Evolutionary conservation across 1,140 invertebrate genomes (phyloP).

Genomic region (Listronotus bonariensis): DNA sequence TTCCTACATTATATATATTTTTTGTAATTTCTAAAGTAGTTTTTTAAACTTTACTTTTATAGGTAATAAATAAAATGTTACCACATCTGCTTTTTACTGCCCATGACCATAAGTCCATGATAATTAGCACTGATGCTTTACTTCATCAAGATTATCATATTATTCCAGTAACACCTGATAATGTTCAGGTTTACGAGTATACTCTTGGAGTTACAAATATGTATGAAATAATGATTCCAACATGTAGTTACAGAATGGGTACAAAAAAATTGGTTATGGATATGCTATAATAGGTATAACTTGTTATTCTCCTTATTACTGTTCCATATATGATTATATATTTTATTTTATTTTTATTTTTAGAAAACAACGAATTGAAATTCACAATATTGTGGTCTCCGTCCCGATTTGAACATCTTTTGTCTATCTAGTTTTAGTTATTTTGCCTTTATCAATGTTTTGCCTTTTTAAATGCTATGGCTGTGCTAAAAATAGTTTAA

Average conservation of each 20-base stretch:
- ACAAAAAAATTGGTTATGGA: conserved; percentile 82
- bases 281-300: conserved; percentile 80
- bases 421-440: conserved; percentile 37
- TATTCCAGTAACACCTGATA: conserved; percentile 56
- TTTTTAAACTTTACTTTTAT: not conserved
- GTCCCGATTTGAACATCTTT: conserved; percentile 48
- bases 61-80: conserved; percentile 66
- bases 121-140: conserved; percentile 59
- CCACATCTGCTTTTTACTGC: conserved; percentile 85
- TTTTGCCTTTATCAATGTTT: conserved; percentile 28
- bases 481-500: conserved; percentile 27
- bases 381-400: conserved; percentile 55
- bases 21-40: not conserved
- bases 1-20: too few relatives aligned
- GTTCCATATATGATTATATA: not conserved
- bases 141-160: conserved; percentile 58
- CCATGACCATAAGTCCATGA: conserved; percentile 77
- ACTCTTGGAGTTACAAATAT: conserved; percentile 59
- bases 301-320: too few relatives aligned
- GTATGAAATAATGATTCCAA: conserved; percentile 88
- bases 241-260: conserved; percentile 95
- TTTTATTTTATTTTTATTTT: conserved; percentile 34
- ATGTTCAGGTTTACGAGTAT: conserved; percentile 58
- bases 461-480: conserved; percentile 18
- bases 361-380: conserved; percentile 49